Evolutionary conservation across 2,797 vertebrate species (phyloP).

Genomic region (Clamator glandarius): DNA sequence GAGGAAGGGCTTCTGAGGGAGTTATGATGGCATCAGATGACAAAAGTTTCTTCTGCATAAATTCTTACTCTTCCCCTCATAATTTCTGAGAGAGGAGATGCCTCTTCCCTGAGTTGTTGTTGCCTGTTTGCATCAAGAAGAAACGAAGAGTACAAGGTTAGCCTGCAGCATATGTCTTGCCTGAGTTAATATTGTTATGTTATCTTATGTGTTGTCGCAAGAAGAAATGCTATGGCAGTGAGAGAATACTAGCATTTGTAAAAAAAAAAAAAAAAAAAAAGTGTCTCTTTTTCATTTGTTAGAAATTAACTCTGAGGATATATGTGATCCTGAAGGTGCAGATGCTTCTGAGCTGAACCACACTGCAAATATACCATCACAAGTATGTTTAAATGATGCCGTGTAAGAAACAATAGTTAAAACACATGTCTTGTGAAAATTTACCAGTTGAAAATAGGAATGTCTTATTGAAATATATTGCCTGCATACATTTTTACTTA

Average conservation of each 20-base stretch:
- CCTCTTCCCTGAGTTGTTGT: background rate
- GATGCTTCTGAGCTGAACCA: background rate
- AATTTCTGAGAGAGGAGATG: background rate
- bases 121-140: background rate
- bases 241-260: background rate
- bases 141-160: background rate
- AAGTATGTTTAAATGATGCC: background rate
- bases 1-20: background rate
- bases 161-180: background rate
- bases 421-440: background rate
- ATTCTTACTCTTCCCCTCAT: background rate
- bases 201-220: background rate
- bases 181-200: background rate
- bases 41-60: background rate
- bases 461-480: background rate
- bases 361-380: background rate
- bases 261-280: background rate
- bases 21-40: background rate
- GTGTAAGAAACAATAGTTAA: background rate
- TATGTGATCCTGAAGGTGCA: constrained; percentile 56
- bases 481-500: background rate
- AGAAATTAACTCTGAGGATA: constrained; percentile 8
- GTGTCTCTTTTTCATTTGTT: background rate
- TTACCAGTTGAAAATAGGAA: background rate
- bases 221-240: background rate